A percentile compares a stretch with the other conserved stretches of the same genome.
Conservation (phyloP, 2,113 vertebrate genomes). For the Onychostoma macrolepis region DNA sequence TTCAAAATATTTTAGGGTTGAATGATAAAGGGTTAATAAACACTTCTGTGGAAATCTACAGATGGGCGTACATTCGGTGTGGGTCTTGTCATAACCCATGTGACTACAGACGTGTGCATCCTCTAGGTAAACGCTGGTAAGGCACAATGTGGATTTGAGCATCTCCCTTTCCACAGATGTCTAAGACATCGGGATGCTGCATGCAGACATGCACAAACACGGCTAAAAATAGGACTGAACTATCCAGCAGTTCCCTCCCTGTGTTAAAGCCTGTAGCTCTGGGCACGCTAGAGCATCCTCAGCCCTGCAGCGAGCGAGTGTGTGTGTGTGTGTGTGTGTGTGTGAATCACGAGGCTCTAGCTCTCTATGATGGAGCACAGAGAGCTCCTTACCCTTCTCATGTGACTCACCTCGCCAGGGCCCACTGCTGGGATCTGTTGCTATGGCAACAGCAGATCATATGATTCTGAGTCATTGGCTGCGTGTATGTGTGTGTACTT, state of each 20-base stretch:
- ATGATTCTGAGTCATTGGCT: conserved; percentile 74
- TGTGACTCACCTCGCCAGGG: conserved; percentile 77
- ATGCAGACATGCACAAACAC: background rate
- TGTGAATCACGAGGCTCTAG: conserved; percentile 25
- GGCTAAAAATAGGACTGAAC: conserved; percentile 29
- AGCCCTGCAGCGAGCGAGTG: background rate
- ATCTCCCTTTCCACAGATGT: conserved; percentile 13
- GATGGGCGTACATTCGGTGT: background rate
- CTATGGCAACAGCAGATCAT: conserved; percentile 79
- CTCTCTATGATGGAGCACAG: conserved; percentile 57
- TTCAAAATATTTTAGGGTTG: background rate
- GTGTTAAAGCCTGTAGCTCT: conserved; percentile 39
- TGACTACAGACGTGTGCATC: background rate
- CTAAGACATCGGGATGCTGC: background rate
- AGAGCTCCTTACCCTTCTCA: conserved; percentile 74
- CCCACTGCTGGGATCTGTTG: conserved; percentile 81
- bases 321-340: conserved; percentile 17
- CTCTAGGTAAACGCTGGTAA: background rate
- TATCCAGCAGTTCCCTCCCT: conserved; percentile 11
- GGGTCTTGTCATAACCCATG: background rate
- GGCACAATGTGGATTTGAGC: background rate
- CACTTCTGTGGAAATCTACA: conserved; percentile 11
- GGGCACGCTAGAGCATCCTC: conserved; percentile 36
- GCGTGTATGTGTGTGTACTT: conserved; percentile 45
- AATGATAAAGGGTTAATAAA: conserved; percentile 8